Percentiles rank a stretch among this genome's conserved stretches.
Evolutionary conservation across 2,113 vertebrate genomes (phyloP).

Genomic region (Myiopsitta monachus): DNA sequence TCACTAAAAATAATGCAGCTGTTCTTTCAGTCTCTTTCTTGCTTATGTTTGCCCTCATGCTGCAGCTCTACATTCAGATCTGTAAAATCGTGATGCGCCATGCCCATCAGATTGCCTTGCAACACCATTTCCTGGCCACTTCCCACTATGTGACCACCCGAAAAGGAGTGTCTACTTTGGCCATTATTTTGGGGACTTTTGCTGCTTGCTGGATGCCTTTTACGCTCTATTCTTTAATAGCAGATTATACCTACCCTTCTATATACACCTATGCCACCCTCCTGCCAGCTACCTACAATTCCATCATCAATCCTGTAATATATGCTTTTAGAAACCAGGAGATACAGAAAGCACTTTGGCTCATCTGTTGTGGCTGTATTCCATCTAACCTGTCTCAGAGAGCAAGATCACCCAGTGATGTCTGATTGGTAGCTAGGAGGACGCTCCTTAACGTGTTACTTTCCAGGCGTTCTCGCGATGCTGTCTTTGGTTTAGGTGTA

Average conservation of each 20-base stretch:
- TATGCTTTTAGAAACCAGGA: constrained; percentile 99
- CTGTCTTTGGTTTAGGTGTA: neutral
- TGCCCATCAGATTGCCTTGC: constrained; percentile 97
- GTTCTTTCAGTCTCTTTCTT: constrained; percentile 94
- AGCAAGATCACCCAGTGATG: constrained; percentile 93
- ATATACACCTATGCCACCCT: constrained; percentile 98
- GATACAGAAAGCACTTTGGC: constrained; percentile 97
- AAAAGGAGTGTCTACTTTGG: constrained; percentile 97
- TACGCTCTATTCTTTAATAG: constrained; percentile 94
- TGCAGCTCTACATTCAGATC: constrained; percentile 97
- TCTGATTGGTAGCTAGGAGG: constrained; percentile 75
- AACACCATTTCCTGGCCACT: constrained; percentile 97
- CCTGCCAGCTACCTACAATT: constrained; percentile 98
- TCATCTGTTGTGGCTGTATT: constrained; percentile 93
- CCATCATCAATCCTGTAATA: constrained; percentile 97
- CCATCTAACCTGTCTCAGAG: constrained; percentile 87
- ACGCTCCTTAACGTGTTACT: neutral
- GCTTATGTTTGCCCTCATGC: constrained; percentile 97
- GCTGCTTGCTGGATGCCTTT: constrained; percentile 99
- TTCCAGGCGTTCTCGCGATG: neutral
- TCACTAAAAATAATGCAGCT: constrained; percentile 96
- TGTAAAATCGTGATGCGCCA: constrained; percentile 98
- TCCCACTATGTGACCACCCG: constrained; percentile 99
- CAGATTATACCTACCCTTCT: constrained; percentile 95
- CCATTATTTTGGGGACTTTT: constrained; percentile 96